Evolutionary conservation across 2,888 invertebrate genomes (phyloP).

Genomic region (Dioctria linearis): DNA sequence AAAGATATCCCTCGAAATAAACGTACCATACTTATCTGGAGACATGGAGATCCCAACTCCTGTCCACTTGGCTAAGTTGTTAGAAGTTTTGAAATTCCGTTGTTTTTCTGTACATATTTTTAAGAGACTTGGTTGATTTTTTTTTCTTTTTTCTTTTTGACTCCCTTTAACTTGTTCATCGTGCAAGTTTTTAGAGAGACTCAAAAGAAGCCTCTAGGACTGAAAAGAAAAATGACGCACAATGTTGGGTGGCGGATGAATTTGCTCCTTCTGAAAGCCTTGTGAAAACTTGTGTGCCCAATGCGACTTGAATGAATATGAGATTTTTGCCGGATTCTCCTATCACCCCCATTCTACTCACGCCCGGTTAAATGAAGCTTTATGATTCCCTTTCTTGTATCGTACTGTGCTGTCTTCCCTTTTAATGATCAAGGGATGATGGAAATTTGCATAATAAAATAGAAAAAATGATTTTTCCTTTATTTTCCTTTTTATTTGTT

Average conservation of each 20-base stretch:
- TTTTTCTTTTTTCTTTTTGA: constrained; percentile 21
- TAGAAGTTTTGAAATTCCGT: constrained; percentile 47
- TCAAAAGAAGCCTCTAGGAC: constrained; percentile 8
- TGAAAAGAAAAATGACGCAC: constrained; percentile 11
- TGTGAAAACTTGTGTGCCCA: constrained; percentile 24
- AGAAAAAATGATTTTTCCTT: constrained; percentile 24
- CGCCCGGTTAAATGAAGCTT: constrained; percentile 34
- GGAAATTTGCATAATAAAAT: constrained; percentile 33
- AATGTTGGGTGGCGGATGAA: constrained; percentile 22
- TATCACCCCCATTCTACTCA: constrained; percentile 3
- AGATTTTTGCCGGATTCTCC: constrained; percentile 25
- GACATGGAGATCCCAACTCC: constrained; percentile 13
- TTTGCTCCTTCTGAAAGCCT: background rate
- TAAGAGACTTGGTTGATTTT: background rate
- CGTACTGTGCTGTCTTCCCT: background rate
- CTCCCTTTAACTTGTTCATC: constrained; percentile 9
- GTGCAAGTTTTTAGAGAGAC: constrained; percentile 16
- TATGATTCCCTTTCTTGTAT: constrained; percentile 25
- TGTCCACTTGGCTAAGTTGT: constrained; percentile 29
- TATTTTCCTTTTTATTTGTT: constrained; percentile 24
- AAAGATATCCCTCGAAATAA: constrained; percentile 30
- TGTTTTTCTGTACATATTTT: constrained; percentile 39
- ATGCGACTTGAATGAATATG: constrained; percentile 46
- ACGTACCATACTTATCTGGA: constrained; percentile 29
- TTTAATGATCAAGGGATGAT: constrained; percentile 27